These are phyloP conservation scores for Cossypha heuglini DNA, from an alignment of 2,797 vertebrate species.

Conservation along the genomic window DNA sequence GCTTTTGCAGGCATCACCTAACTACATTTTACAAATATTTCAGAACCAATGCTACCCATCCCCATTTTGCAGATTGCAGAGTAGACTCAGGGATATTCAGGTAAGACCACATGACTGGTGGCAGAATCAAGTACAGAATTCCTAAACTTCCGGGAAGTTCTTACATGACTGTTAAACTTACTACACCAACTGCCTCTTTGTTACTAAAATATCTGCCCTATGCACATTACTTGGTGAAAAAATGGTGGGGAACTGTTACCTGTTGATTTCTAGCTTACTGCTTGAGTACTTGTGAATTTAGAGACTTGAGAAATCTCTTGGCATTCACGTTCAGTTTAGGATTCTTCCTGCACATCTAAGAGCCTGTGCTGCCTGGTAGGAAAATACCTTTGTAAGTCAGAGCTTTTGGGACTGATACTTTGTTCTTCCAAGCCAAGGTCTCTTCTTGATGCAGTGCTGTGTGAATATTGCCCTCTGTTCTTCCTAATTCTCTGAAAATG, in stretches of 20 bases:
- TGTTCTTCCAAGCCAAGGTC: not conserved
- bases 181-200: not conserved
- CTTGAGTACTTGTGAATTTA: not conserved
- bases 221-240: not conserved
- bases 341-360: not conserved
- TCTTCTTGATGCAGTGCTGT: not conserved
- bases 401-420: not conserved
- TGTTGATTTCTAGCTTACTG: not conserved
- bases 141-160: not conserved
- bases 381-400: not conserved
- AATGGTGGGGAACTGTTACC: not conserved
- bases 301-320: not conserved
- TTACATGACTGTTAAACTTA: not conserved
- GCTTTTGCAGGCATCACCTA: not conserved
- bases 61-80: not conserved
- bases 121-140: not conserved
- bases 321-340: not conserved
- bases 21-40: conserved; percentile 10
- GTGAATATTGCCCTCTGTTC: not conserved
- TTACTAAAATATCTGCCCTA: not conserved
- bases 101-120: not conserved
- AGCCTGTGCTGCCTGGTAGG: not conserved
- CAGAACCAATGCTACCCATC: not conserved
- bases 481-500: not conserved
- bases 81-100: not conserved